phyloP scores from a whole-genome alignment of 1,140 invertebrate species.

The Dermatophagoides farinae region DNA sequence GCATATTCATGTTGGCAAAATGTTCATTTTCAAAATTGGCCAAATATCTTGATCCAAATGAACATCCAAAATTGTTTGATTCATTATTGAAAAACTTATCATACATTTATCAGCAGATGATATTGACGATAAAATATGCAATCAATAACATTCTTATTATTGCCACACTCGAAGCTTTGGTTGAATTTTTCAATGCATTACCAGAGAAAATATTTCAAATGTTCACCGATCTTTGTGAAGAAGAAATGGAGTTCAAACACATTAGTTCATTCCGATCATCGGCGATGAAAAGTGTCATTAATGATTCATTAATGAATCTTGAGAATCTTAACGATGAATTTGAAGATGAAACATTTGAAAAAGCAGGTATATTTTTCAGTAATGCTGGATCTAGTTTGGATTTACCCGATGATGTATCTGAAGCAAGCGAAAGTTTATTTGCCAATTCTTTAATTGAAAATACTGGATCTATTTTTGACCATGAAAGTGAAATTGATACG shows the following conservation, averaged over 20 bases:
- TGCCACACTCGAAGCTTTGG: constrained; percentile 53
- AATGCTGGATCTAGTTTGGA: background rate
- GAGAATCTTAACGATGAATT: constrained; percentile 4
- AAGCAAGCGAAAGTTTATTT: background rate
- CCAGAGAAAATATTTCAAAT: constrained; percentile 36
- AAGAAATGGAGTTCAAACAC: constrained; percentile 27
- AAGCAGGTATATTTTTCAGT: background rate
- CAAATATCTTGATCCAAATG: constrained; percentile 19
- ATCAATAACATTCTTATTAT: constrained; percentile 63
- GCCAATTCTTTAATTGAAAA: background rate
- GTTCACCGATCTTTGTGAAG: constrained; percentile 33
- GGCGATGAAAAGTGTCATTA: background rate
- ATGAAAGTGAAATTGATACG: background rate
- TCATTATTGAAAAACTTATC: constrained; percentile 16
- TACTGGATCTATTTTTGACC: background rate
- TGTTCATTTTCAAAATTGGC: background rate
- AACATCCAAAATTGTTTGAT: constrained; percentile 22
- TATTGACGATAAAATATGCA: constrained; percentile 42
- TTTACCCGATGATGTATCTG: background rate
- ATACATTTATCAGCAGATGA: constrained; percentile 57
- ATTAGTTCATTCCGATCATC: background rate
- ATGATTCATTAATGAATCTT: background rate
- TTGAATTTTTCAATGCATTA: constrained; percentile 44
- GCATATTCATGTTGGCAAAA: constrained; percentile 10
- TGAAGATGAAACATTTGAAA: background rate